Percentiles rank a stretch among this genome's conserved stretches.
These are phyloP conservation scores for Alfaro cultratus DNA, from an alignment of 2,797 vertebrate species.

Conservation along the genomic window DNA sequence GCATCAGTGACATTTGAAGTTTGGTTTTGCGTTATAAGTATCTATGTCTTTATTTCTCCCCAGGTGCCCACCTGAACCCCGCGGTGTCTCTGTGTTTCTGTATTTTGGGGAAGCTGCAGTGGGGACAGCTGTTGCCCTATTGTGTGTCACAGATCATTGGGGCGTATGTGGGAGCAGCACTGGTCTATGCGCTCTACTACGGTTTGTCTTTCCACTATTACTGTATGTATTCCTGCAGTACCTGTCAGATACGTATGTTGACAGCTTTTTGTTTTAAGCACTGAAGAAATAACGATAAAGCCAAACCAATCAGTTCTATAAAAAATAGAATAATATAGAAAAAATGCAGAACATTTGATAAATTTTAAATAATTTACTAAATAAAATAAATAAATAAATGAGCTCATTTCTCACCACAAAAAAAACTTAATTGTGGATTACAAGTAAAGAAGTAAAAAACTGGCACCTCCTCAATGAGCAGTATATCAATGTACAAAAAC, in stretches of 20 bases:
- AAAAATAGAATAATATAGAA: not conserved
- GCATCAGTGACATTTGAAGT: conserved; percentile 8
- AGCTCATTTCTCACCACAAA: not conserved
- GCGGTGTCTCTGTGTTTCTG: conserved; percentile 86
- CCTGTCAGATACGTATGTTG: not conserved
- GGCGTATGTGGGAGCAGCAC: conserved; percentile 81
- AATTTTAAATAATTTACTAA: not conserved
- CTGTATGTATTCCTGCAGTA: not conserved
- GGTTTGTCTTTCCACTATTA: conserved; percentile 71
- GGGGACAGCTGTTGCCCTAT: conserved; percentile 84
- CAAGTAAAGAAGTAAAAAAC: too few relatives aligned
- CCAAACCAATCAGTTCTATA: not conserved
- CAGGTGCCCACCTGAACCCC: conserved; percentile 92
- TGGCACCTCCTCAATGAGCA: not conserved
- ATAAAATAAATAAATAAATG: not conserved
- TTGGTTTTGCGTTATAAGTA: not conserved
- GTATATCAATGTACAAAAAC: not conserved
- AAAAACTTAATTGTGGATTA: too few relatives aligned
- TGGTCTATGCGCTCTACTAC: conserved; percentile 84
- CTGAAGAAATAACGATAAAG: not conserved
- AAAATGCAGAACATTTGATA: not conserved
- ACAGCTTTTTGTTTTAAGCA: not conserved
- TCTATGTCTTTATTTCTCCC: conserved; percentile 1
- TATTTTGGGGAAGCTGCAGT: conserved; percentile 75
- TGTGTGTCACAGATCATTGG: conserved; percentile 76